phyloP scores from a whole-genome alignment of 1,140 invertebrate genomes.

The Gonioctena quinquepunctata region DNA sequence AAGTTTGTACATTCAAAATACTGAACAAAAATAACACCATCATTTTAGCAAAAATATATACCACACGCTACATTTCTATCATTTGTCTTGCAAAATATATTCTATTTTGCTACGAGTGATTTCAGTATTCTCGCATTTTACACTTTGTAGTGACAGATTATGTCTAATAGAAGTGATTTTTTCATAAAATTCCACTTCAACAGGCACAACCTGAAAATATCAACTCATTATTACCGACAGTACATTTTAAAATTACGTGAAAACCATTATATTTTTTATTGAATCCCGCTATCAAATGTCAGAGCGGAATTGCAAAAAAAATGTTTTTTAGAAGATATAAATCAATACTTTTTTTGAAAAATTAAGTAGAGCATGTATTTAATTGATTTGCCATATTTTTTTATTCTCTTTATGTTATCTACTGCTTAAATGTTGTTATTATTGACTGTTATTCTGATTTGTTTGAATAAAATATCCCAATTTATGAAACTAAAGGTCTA shows the following conservation, averaged over 20 bases:
- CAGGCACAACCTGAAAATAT: background rate
- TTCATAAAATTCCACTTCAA: no score
- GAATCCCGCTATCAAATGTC: background rate
- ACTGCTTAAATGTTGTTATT: no score
- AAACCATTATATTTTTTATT: background rate
- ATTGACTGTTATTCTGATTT: no score
- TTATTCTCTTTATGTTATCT: no score
- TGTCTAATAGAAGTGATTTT: background rate
- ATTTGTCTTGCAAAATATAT: constrained; percentile 33
- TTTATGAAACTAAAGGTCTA: no score
- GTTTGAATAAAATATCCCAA: no score
- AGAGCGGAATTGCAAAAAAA: no score
- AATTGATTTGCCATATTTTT: no score
- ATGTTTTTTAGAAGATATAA: no score
- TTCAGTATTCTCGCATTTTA: background rate
- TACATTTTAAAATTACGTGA: background rate
- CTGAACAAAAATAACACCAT: constrained; percentile 15
- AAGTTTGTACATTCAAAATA: constrained; percentile 17
- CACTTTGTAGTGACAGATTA: background rate
- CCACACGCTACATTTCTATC: constrained; percentile 25
- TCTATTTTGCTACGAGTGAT: constrained; percentile 14
- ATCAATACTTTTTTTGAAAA: no score
- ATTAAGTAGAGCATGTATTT: no score
- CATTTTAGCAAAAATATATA: constrained; percentile 39
- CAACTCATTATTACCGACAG: background rate